Evolutionary conservation across 2,113 vertebrate genomes (phyloP), one percentile per base, ranked within the genome.

Genomic region (Calyptomena viridis): DNA sequence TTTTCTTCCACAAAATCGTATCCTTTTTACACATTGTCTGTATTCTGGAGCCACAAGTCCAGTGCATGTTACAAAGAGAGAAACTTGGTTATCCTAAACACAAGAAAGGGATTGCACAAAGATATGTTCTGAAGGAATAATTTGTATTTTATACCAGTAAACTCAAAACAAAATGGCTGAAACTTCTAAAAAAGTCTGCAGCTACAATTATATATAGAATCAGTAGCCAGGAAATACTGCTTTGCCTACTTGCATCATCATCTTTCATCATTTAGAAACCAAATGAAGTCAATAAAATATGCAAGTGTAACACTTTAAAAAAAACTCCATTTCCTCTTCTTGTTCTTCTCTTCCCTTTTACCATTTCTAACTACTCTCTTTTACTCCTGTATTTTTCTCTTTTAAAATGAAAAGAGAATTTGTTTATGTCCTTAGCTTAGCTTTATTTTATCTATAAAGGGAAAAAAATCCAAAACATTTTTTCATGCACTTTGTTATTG

Each of bases 391-490:
- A 35, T 63, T 93, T 82, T 87, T 58, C 25, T 62, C 24, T 28
- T 83, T 80, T 69, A 42, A 66, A 77, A 33, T 62, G 2, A 31
- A 75, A 89, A 12, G 3, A 16, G 1, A 35, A 39, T 7, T 67
- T 4, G 0, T 68, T 53, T 68, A 15, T 46, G 6, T n/a, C 17
- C 14, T 72, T 78, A 63, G 12, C 19, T 84, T 73, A 49, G 25
- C 22, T 33, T 49, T 80, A 31, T 40, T 85, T 91, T 42, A 44
- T 14, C 16, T 60, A 6, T 18, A 53, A 66, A 62, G 64, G 12
- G 35, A 69, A 69, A 64, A 12, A 2, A 0, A 1, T 28, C 8
- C 31, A 28, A 31, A 78, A 1, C 3, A 4, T 16, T 16, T 62
- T 90, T 78, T 40, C 8, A 42, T 1, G 0, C 1, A 5, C 11